Percentiles rank a stretch among this genome's conserved stretches.
Evolutionary conservation across 2,113 vertebrate species (phyloP).

Genomic region (Callocephalon fimbriatum): DNA sequence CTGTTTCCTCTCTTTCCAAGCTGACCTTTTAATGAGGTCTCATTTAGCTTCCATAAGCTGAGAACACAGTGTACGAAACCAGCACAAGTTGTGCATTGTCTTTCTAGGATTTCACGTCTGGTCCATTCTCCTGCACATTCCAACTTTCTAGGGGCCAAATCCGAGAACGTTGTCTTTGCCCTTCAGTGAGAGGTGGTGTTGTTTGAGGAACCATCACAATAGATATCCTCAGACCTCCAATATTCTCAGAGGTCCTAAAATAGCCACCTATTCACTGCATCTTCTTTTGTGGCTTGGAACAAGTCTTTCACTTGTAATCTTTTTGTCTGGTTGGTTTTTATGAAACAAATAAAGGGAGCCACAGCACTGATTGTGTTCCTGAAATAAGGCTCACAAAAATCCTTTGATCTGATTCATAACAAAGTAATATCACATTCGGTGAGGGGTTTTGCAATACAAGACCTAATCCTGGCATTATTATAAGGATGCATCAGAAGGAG

Average conservation of each 20-base stretch:
- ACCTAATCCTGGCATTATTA: background rate
- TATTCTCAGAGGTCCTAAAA: background rate
- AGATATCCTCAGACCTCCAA: background rate
- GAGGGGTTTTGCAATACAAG: background rate
- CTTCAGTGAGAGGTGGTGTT: background rate
- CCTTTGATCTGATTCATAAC: background rate
- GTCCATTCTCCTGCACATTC: background rate
- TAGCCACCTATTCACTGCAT: background rate
- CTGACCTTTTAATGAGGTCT: constrained; percentile 51
- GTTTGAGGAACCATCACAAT: background rate
- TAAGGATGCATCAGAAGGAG: background rate
- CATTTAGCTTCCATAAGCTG: constrained; percentile 30
- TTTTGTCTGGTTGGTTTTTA: background rate
- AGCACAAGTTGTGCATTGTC: background rate
- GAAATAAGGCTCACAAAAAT: background rate
- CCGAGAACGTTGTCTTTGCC: background rate
- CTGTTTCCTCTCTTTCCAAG: constrained; percentile 29
- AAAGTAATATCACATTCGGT: background rate
- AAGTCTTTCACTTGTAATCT: background rate
- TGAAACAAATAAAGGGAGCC: background rate
- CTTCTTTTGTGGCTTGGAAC: background rate
- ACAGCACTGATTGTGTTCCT: background rate
- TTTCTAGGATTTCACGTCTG: constrained; percentile 43
- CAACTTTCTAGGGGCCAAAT: background rate
- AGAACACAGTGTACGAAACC: background rate